These are phyloP conservation scores for Acropternis orthonyx DNA, from an alignment of 2,797 vertebrate species.

Conservation along the genomic window DNA sequence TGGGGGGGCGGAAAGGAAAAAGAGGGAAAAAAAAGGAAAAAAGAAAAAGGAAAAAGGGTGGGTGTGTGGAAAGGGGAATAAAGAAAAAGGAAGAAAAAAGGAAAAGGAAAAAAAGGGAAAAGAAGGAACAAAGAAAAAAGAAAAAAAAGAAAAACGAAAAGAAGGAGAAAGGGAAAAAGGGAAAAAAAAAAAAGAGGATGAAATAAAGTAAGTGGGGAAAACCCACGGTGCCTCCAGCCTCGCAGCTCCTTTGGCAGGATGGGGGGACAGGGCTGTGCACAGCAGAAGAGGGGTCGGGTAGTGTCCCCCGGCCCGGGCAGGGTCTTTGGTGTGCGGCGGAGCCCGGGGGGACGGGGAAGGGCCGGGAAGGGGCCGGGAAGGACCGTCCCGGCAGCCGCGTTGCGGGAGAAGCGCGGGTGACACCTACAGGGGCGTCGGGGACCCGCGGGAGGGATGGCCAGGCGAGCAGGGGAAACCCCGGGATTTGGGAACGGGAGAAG, in stretches of 20 bases:
- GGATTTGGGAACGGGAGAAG: neutral
- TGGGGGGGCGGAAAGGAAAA: rapidly evolving
- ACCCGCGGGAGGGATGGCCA: neutral
- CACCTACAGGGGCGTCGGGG: neutral
- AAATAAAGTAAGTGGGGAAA: slow-evolving; percentile 13
- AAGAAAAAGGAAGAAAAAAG: too few relatives aligned
- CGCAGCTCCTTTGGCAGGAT: neutral
- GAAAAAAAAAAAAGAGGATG: neutral
- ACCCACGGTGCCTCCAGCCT: rapidly evolving
- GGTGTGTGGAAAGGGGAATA: slow-evolving; percentile 52
- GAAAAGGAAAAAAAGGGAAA: too few relatives aligned
- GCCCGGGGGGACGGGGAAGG: neutral
- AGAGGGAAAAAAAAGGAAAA: neutral
- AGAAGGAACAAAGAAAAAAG: neutral
- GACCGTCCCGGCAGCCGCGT: neutral
- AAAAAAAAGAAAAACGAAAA: slow-evolving; percentile 46
- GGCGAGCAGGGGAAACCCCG: neutral
- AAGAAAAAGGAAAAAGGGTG: too few relatives aligned
- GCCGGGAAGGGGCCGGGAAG: neutral
- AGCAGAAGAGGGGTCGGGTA: neutral
- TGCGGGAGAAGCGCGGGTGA: neutral
- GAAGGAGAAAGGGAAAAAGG: too few relatives aligned
- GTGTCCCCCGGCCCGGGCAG: neutral
- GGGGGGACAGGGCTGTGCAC: neutral
- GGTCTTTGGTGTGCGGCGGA: neutral